These are phyloP conservation scores for Oreochromis tanganicae DNA, from an alignment of 2,113 vertebrate genomes.

Conservation along the genomic window DNA sequence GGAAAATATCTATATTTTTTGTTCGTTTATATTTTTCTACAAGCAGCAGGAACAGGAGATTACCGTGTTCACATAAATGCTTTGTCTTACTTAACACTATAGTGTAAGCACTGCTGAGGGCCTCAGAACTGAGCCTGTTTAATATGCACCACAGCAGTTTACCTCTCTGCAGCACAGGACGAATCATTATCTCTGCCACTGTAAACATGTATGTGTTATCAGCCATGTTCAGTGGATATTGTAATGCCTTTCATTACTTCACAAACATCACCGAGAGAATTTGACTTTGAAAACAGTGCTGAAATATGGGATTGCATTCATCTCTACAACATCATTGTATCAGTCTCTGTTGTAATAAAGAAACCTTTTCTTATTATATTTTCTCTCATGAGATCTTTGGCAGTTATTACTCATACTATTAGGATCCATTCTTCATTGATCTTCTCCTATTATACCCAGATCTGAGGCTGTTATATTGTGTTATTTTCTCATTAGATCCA, in stretches of 20 bases:
- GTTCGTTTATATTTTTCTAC: not conserved
- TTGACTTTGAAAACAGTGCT: not conserved
- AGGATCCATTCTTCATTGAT: constrained; percentile 20
- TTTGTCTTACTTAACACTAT: constrained; percentile 12
- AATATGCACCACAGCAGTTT: not conserved
- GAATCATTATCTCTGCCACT: not conserved
- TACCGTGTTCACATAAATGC: not conserved
- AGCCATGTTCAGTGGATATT: constrained; percentile 10
- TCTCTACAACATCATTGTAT: not conserved
- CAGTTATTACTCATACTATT: not conserved
- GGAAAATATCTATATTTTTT: not conserved
- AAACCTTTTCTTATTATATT: not conserved
- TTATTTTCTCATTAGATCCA: constrained; percentile 28
- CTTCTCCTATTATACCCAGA: constrained; percentile 5
- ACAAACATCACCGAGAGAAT: constrained; percentile 14
- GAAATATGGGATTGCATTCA: not conserved
- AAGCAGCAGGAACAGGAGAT: not conserved
- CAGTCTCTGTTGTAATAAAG: not conserved
- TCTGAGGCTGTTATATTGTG: constrained; percentile 10
- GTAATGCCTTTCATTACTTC: not conserved
- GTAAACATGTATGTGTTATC: constrained; percentile 10
- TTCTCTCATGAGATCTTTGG: constrained; percentile 1
- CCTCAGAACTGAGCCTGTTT: not conserved
- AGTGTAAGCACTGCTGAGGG: not conserved
- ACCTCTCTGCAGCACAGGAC: not conserved